Evolutionary conservation across 2,113 vertebrate genomes (phyloP).

Genomic region (Tupaia tana): DNA sequence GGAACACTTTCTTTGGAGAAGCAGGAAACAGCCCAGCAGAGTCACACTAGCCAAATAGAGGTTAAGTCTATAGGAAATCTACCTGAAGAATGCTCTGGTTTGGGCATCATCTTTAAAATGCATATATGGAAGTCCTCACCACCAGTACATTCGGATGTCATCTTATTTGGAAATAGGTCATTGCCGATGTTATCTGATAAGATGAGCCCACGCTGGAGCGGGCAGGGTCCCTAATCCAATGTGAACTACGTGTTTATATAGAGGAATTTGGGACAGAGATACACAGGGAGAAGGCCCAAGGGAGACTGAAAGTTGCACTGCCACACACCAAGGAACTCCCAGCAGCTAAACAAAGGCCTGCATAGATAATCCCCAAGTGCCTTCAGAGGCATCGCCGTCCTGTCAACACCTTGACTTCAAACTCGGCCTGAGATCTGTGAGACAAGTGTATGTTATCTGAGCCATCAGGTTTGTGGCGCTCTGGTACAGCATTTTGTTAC

Average conservation of each 20-base stretch:
- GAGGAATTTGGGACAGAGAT: neutral
- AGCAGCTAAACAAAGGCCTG: neutral
- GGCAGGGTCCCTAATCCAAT: neutral
- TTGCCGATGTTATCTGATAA: neutral
- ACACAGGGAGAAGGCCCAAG: neutral
- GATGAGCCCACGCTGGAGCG: neutral
- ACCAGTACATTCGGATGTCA: neutral
- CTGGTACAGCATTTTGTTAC: neutral
- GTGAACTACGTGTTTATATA: neutral
- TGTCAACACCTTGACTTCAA: neutral
- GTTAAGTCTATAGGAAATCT: slow-evolving; percentile 70
- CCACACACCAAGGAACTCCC: neutral
- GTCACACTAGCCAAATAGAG: slow-evolving; percentile 86
- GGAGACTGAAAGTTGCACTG: neutral
- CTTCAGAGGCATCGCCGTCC: neutral
- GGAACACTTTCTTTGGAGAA: slow-evolving; percentile 88
- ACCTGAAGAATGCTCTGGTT: neutral
- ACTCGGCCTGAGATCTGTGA: neutral
- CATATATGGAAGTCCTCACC: neutral
- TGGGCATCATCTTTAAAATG: neutral
- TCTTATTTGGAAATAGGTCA: neutral
- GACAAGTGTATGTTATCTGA: neutral
- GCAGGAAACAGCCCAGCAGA: neutral
- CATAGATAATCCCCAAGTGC: neutral
- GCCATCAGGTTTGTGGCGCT: neutral